phyloP scores from a whole-genome alignment of 2,797 vertebrate species.

The Pygocentrus nattereri region DNA sequence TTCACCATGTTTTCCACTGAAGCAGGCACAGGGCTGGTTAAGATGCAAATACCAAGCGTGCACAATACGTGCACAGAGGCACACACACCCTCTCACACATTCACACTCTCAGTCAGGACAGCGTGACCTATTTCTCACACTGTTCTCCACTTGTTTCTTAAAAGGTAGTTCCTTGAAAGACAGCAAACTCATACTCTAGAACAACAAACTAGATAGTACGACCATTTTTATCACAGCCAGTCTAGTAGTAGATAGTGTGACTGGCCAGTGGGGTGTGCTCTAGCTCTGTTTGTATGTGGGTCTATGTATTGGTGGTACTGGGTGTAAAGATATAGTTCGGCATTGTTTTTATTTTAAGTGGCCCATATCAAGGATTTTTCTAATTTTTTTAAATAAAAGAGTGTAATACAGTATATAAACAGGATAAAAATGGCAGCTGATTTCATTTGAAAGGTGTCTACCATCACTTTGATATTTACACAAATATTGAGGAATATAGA shows the following conservation, averaged over 20 bases:
- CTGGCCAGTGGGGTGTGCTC: slow-evolving; percentile 14
- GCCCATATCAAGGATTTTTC: too few species aligned
- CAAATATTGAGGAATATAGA: too few species aligned
- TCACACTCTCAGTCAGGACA: slow-evolving; percentile 3
- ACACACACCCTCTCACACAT: slow-evolving; percentile 9
- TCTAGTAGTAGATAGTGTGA: neutral
- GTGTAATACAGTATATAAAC: too few species aligned
- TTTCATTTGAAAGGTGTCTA: too few species aligned
- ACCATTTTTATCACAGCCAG: slow-evolving; percentile 18
- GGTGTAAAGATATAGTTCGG: neutral
- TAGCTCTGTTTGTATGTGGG: neutral
- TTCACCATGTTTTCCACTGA: neutral
- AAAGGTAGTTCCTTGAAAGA: neutral
- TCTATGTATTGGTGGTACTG: neutral
- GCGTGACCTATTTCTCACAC: slow-evolving; percentile 20
- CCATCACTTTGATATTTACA: too few species aligned
- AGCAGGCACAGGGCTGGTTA: slow-evolving; percentile 1
- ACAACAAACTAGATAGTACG: neutral
- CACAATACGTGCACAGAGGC: neutral
- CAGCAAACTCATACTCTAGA: neutral
- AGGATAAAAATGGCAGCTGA: too few species aligned
- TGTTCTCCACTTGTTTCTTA: neutral
- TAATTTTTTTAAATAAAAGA: too few species aligned
- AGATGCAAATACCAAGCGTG: slow-evolving; percentile 7
- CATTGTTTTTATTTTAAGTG: neutral